A percentile compares a stretch with the other conserved stretches of the same genome.
Evolutionary conservation across 2,797 vertebrate genomes (phyloP).

Genomic region (Lutjanus argentimaculatus): DNA sequence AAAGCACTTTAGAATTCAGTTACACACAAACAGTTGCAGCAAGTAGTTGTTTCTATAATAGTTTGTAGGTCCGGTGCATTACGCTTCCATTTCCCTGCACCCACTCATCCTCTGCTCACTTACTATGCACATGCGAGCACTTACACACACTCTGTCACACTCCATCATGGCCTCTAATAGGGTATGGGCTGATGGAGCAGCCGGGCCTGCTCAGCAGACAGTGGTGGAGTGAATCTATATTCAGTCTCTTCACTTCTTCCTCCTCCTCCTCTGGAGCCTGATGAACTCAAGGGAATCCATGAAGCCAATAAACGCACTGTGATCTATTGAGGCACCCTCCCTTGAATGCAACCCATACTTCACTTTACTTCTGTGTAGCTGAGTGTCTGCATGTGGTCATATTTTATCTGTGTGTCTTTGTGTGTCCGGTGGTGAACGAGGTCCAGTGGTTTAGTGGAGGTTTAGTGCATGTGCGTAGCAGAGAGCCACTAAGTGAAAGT

Average conservation of each 20-base stretch:
- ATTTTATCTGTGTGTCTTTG: slow-evolving; percentile 25
- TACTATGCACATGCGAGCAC: slow-evolving; percentile 60
- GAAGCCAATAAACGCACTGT: slow-evolving; percentile 75
- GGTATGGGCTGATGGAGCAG: slow-evolving; percentile 65
- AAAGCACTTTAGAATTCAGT: slow-evolving; percentile 7
- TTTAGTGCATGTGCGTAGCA: slow-evolving; percentile 16
- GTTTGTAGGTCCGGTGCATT: slow-evolving; percentile 38
- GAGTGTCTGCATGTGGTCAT: slow-evolving; percentile 36
- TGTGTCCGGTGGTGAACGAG: slow-evolving; percentile 7
- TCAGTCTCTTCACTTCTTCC: slow-evolving; percentile 70
- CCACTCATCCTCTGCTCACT: slow-evolving; percentile 44
- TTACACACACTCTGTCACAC: slow-evolving; percentile 61
- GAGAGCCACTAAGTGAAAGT: slow-evolving; percentile 47
- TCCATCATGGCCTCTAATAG: slow-evolving; percentile 78
- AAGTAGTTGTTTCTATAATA: slow-evolving; percentile 1
- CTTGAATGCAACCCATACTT: slow-evolving; percentile 67
- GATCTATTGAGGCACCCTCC: slow-evolving; percentile 70
- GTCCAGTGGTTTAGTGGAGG: slow-evolving; percentile 29
- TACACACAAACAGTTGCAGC: neutral
- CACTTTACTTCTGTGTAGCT: slow-evolving; percentile 26
- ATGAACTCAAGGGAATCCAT: slow-evolving; percentile 75
- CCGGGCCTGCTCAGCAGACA: slow-evolving; percentile 68
- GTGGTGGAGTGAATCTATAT: slow-evolving; percentile 77
- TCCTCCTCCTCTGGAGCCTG: slow-evolving; percentile 67
- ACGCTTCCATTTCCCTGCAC: slow-evolving; percentile 2